These are phyloP conservation scores for Nemotelus pantherinus DNA, from an alignment of 2,888 invertebrate genomes.

Conservation along the genomic window DNA sequence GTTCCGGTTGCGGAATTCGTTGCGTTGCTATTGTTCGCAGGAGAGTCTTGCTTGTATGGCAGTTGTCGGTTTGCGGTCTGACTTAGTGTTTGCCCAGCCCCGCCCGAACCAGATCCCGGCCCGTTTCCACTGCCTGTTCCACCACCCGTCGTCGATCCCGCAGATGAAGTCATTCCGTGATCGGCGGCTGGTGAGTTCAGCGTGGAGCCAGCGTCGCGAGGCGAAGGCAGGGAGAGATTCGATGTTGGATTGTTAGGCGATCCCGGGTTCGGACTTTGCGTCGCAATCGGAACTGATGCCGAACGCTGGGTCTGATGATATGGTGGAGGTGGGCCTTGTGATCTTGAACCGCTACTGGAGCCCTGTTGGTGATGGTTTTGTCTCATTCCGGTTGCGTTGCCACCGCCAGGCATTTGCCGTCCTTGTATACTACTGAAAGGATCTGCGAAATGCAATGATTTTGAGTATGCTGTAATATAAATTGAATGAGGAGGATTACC, in stretches of 20 bases:
- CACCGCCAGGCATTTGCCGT: constrained; percentile 51
- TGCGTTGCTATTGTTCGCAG: constrained; percentile 60
- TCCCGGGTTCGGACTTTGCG: constrained; percentile 77
- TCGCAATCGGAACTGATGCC: constrained; percentile 78
- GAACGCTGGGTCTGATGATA: constrained; percentile 79
- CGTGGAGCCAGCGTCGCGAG: constrained; percentile 71
- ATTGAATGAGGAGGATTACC: constrained; percentile 57
- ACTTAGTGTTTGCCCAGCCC: constrained; percentile 1
- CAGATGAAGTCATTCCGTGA: constrained; percentile 63
- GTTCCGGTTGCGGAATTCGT: constrained; percentile 48
- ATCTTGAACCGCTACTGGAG: constrained; percentile 59
- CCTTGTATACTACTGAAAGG: background rate
- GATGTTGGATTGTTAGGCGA: constrained; percentile 78
- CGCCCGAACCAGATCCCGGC: constrained; percentile 44
- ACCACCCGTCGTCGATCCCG: constrained; percentile 59
- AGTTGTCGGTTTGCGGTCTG: constrained; percentile 51
- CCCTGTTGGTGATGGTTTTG: constrained; percentile 52
- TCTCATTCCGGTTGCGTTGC: constrained; percentile 46
- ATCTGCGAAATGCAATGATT: constrained; percentile 5
- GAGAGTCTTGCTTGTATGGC: constrained; percentile 72
- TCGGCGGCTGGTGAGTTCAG: constrained; percentile 76
- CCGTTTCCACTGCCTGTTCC: constrained; percentile 52
- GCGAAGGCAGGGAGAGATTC: constrained; percentile 78
- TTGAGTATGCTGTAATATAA: background rate
- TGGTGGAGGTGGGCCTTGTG: constrained; percentile 82